Evolutionary conservation across 2,888 invertebrate genomes (phyloP).

Genomic region (Apotomis turbidana): DNA sequence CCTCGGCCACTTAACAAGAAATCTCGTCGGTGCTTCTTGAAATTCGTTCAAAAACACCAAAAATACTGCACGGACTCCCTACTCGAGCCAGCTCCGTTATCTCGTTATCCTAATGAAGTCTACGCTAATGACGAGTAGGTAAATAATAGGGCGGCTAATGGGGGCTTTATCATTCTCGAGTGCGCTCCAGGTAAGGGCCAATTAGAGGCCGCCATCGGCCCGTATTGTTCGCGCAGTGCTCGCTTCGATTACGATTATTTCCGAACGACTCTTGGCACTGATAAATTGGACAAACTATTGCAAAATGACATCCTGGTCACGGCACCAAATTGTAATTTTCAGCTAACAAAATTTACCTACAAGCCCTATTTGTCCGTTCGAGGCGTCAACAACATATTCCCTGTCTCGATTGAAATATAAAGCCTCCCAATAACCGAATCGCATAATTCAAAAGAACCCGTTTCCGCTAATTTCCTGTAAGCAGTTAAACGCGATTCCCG

Average conservation of each 20-base stretch:
- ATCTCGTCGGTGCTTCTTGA: slow-evolving; percentile 61
- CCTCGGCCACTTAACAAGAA: slow-evolving; percentile 45
- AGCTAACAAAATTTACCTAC: slow-evolving; percentile 49
- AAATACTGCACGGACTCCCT: slow-evolving; percentile 66
- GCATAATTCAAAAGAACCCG: slow-evolving; percentile 27
- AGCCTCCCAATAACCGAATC: not conserved
- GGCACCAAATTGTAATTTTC: slow-evolving; percentile 70
- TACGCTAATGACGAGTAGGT: slow-evolving; percentile 84
- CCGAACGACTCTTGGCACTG: slow-evolving; percentile 78
- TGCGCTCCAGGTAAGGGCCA: slow-evolving; percentile 84
- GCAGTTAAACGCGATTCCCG: slow-evolving; percentile 49
- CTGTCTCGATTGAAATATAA: not conserved
- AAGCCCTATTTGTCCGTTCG: not conserved
- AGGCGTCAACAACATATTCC: not conserved
- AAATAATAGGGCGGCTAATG: slow-evolving; percentile 84
- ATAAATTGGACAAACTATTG: slow-evolving; percentile 83
- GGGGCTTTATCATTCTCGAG: slow-evolving; percentile 84
- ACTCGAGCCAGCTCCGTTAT: slow-evolving; percentile 79
- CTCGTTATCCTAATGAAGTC: slow-evolving; percentile 85
- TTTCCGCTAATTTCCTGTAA: slow-evolving; percentile 43
- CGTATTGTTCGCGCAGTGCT: slow-evolving; percentile 81
- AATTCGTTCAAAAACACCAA: slow-evolving; percentile 74
- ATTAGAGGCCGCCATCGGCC: slow-evolving; percentile 82
- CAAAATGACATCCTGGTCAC: slow-evolving; percentile 77
- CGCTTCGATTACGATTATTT: slow-evolving; percentile 83